phyloP scores from a whole-genome alignment of 2,113 vertebrate genomes.

The Macroglossus sobrinus region DNA sequence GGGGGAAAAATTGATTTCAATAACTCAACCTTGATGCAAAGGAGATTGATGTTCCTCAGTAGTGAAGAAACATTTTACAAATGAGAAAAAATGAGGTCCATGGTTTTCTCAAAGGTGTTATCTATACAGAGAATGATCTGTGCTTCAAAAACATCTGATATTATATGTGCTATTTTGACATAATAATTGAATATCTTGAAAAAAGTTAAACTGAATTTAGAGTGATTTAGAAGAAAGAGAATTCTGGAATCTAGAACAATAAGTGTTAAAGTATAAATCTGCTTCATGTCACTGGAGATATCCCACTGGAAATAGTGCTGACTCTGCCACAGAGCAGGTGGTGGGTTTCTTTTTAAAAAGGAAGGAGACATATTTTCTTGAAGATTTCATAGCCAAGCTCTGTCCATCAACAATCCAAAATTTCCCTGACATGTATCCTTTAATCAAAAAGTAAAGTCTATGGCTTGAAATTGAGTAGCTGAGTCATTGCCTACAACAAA shows the following conservation, averaged over 20 bases:
- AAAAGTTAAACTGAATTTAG: not conserved
- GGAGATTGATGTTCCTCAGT: not conserved
- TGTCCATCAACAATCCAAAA: not conserved
- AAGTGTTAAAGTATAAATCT: not conserved
- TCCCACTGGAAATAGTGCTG: not conserved
- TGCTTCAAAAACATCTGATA: not conserved
- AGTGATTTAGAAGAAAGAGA: not conserved
- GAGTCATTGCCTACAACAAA: not conserved
- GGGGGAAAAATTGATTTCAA: not conserved
- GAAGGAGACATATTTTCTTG: not conserved
- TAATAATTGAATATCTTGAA: not conserved
- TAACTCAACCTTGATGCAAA: not conserved
- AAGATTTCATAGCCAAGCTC: not conserved
- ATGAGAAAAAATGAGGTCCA: not conserved
- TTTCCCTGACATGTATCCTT: not conserved
- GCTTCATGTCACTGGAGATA: not conserved
- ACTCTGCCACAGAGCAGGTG: not conserved
- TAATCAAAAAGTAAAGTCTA: not conserved
- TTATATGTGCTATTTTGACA: not conserved
- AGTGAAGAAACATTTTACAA: constrained; percentile 9
- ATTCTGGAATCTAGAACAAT: not conserved
- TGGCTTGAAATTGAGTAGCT: not conserved
- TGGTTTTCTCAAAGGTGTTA: not conserved
- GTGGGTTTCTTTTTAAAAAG: not conserved
- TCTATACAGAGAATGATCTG: not conserved